Evolutionary conservation across 30 jellyfish, hydroid and myxozoan genomes (phyloP).

Genomic region (Aurelia sp.): DNA sequence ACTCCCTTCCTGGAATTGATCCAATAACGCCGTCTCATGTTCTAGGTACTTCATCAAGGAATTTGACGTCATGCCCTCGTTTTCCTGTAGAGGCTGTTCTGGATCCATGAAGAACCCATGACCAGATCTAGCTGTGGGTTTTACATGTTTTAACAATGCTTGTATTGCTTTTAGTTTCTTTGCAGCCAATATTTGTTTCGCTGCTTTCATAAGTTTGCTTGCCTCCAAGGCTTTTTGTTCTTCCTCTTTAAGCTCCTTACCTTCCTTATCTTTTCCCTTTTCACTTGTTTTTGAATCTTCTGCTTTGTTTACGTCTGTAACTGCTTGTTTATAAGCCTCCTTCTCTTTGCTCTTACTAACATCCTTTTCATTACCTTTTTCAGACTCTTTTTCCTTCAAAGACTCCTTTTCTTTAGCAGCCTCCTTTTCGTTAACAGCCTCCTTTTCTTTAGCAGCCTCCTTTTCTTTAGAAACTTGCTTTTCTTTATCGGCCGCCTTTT

Average conservation of each 20-base stretch:
- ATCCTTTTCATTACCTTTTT: background rate
- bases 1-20: slow-evolving; percentile 86
- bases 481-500: slow-evolving; percentile 13
- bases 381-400: background rate
- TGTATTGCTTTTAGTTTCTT: slow-evolving; percentile 48
- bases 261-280: slow-evolving; percentile 6
- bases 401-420: slow-evolving; percentile 9
- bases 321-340: background rate
- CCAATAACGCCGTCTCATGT: slow-evolving; percentile 72
- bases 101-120: slow-evolving; percentile 56
- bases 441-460: slow-evolving; percentile 11
- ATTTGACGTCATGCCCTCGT: slow-evolving; percentile 46
- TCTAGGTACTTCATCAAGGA: slow-evolving; percentile 71
- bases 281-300: slow-evolving; percentile 8
- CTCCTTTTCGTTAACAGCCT: slow-evolving; percentile 13
- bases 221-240: background rate
- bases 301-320: background rate
- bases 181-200: background rate
- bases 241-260: background rate
- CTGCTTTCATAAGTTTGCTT: slow-evolving; percentile 1
- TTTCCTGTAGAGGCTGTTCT: slow-evolving; percentile 66
- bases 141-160: slow-evolving; percentile 45
- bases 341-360: background rate
- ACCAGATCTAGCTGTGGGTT: slow-evolving; percentile 57
- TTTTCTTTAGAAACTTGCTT: slow-evolving; percentile 11